phyloP scores from a whole-genome alignment of 2,888 invertebrate species.

The Platycnemis pennipes region DNA sequence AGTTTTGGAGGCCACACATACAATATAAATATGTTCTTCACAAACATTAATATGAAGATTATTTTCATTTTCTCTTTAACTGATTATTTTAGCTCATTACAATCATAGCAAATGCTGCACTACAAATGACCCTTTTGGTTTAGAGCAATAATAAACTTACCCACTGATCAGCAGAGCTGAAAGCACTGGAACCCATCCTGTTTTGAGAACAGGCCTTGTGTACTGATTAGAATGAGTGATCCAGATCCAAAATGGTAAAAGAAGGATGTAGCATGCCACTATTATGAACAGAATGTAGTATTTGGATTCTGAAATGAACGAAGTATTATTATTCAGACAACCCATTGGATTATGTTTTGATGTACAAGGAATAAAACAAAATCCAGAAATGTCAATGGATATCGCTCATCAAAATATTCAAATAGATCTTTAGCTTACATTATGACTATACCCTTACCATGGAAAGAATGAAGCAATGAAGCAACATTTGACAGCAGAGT shows the following conservation, averaged over 20 bases:
- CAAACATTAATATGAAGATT: too few relatives aligned
- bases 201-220: conserved; percentile 91
- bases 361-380: neutral
- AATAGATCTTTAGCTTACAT: neutral
- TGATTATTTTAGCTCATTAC: too few relatives aligned
- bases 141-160: conserved; percentile 80
- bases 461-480: conserved; percentile 85
- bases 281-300: conserved; percentile 89
- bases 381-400: neutral
- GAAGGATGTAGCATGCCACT: conserved; percentile 85
- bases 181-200: conserved; percentile 97
- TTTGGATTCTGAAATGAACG: conserved; percentile 11
- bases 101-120: too few relatives aligned
- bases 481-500: conserved; percentile 92
- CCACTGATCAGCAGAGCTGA: conserved; percentile 97
- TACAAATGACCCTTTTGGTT: too few relatives aligned
- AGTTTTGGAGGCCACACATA: too few relatives aligned
- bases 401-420: neutral
- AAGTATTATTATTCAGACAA: neutral
- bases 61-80: too few relatives aligned
- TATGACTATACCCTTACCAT: conserved; percentile 81
- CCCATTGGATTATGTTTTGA: too few relatives aligned
- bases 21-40: too few relatives aligned
- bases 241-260: conserved; percentile 93
- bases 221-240: conserved; percentile 92